These are phyloP conservation scores for Esox masquinongy DNA, from an alignment of 2,797 vertebrate genomes.

Conservation along the genomic window DNA sequence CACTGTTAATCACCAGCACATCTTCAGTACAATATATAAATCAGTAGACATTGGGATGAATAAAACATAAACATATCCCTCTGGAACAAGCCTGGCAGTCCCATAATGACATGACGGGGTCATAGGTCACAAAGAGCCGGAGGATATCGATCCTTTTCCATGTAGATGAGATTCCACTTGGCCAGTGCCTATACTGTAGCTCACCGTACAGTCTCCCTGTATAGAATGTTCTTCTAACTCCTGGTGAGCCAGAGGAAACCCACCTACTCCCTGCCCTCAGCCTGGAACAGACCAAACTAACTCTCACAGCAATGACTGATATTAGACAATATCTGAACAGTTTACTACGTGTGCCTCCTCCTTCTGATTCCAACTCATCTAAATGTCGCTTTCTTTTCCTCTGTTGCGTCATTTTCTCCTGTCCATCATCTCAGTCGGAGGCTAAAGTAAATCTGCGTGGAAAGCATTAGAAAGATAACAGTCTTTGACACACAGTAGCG, in stretches of 20 bases:
- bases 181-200: neutral
- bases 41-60: slow-evolving; percentile 58
- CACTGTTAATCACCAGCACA: slow-evolving; percentile 21
- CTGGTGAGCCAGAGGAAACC: neutral
- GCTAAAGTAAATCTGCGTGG: slow-evolving; percentile 49
- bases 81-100: slow-evolving; percentile 40
- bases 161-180: neutral
- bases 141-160: slow-evolving; percentile 37
- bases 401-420: slow-evolving; percentile 8
- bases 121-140: slow-evolving; percentile 6
- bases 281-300: neutral
- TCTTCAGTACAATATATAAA: slow-evolving; percentile 39
- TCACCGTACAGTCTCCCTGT: neutral
- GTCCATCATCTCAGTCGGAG: slow-evolving; percentile 41
- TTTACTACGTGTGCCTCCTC: neutral
- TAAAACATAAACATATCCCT: slow-evolving; percentile 48
- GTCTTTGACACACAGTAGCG: slow-evolving; percentile 7
- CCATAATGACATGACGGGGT: slow-evolving; percentile 38
- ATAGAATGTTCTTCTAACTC: neutral
- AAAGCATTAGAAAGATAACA: neutral
- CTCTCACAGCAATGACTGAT: neutral
- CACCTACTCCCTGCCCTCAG: neutral
- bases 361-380: neutral
- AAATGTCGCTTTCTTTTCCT: slow-evolving; percentile 10
- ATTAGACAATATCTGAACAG: neutral